Conservation (phyloP, 1,140 invertebrate genomes). For the Heliconius hermathena region DNA sequence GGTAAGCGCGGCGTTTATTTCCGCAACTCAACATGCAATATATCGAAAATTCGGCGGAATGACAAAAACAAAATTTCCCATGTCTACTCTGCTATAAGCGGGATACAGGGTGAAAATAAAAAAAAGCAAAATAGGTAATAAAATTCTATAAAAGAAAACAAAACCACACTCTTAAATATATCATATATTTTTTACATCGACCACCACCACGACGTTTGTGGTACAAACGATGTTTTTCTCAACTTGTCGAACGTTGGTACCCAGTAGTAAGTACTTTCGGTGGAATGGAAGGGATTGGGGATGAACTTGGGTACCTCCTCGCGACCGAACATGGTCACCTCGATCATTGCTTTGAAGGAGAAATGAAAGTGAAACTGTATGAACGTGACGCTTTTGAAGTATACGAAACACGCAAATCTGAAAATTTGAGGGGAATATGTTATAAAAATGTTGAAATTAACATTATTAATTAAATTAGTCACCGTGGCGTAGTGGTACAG, state of each 20-base stretch:
- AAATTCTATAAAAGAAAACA: neutral
- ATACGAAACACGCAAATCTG: conserved; percentile 58
- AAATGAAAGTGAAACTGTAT: conserved; percentile 60
- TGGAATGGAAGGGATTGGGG: conserved; percentile 38
- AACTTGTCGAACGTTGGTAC: conserved; percentile 45
- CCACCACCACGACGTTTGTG: conserved; percentile 42
- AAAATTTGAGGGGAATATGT: conserved; percentile 13
- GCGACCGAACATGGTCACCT: conserved; percentile 48
- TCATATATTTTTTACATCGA: conserved; percentile 28
- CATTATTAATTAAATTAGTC: too few species aligned
- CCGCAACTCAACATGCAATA: too few species aligned
- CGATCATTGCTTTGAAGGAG: conserved; percentile 52
- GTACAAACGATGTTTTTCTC: conserved; percentile 35
- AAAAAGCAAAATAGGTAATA: neutral
- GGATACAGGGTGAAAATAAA: too few species aligned
- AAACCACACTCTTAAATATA: neutral
- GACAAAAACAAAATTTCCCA: too few species aligned
- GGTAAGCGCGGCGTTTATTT: too few species aligned
- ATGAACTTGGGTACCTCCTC: conserved; percentile 27
- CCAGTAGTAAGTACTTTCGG: conserved; percentile 48
- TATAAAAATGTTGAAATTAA: neutral
- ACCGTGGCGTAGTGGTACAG: too few species aligned
- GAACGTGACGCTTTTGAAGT: conserved; percentile 55
- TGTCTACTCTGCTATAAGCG: too few species aligned
- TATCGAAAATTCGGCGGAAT: too few species aligned